phyloP scores from a whole-genome alignment of 2,113 vertebrate genomes.

The Catharus fuscescens region DNA sequence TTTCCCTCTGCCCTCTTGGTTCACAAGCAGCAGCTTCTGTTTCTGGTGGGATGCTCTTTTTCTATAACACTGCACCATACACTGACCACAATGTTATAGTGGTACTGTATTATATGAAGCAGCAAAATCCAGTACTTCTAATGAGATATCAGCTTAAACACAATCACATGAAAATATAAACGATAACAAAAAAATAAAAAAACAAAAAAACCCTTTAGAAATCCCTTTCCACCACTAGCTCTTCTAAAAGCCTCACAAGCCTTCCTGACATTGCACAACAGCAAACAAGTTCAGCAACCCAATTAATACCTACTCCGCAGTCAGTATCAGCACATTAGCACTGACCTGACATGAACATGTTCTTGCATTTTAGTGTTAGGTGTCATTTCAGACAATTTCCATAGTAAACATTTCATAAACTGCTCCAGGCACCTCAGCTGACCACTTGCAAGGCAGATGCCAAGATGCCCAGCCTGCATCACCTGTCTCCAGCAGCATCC shows the following conservation, averaged over 20 bases:
- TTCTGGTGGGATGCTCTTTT: background rate
- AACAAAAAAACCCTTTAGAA: fast-evolving
- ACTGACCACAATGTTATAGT: background rate
- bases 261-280: background rate
- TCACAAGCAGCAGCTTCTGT: background rate
- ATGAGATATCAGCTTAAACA: background rate
- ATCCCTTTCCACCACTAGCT: background rate
- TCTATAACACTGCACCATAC: background rate
- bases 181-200: background rate
- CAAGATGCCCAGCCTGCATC: background rate
- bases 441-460: background rate
- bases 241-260: background rate
- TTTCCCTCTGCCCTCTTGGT: background rate
- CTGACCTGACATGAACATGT: background rate
- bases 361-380: background rate
- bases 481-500: background rate
- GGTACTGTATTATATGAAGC: background rate
- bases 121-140: background rate
- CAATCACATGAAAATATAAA: background rate
- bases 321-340: background rate
- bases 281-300: background rate
- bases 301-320: background rate
- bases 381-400: background rate
- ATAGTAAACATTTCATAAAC: background rate
- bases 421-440: background rate